Evolutionary conservation across 2,113 vertebrate species (phyloP).

Genomic region (Hiodon alosoides): DNA sequence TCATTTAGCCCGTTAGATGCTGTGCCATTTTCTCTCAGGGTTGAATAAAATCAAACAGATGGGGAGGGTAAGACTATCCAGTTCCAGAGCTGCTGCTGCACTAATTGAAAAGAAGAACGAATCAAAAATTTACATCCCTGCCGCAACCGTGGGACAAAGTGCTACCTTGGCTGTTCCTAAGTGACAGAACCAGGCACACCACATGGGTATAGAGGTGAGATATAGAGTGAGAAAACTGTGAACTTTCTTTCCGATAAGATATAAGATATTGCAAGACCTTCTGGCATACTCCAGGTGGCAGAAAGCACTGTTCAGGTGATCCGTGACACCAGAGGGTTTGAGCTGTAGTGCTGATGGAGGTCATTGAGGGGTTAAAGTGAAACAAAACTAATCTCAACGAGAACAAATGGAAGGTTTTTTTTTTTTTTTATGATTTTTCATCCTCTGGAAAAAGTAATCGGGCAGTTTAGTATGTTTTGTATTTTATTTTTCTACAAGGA

Average conservation of each 20-base stretch:
- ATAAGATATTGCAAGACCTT: too few relatives aligned
- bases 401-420: too few relatives aligned
- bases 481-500: too few relatives aligned
- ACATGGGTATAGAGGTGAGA: neutral
- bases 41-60: conserved; percentile 3
- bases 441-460: too few relatives aligned
- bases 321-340: too few relatives aligned
- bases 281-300: too few relatives aligned
- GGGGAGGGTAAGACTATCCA: neutral
- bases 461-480: too few relatives aligned
- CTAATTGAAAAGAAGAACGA: neutral
- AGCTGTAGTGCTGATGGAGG: too few relatives aligned
- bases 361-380: too few relatives aligned
- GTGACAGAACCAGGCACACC: neutral
- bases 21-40: neutral
- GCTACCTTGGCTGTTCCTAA: neutral
- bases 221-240: neutral
- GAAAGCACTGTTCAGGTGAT: too few relatives aligned
- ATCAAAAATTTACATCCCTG: neutral
- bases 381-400: too few relatives aligned
- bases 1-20: neutral
- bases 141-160: neutral
- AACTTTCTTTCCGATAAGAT: neutral
- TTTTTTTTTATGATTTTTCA: too few relatives aligned
- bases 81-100: neutral